phyloP scores from a whole-genome alignment of 2,113 vertebrate genomes.

The Pelecanoides urinatrix region DNA sequence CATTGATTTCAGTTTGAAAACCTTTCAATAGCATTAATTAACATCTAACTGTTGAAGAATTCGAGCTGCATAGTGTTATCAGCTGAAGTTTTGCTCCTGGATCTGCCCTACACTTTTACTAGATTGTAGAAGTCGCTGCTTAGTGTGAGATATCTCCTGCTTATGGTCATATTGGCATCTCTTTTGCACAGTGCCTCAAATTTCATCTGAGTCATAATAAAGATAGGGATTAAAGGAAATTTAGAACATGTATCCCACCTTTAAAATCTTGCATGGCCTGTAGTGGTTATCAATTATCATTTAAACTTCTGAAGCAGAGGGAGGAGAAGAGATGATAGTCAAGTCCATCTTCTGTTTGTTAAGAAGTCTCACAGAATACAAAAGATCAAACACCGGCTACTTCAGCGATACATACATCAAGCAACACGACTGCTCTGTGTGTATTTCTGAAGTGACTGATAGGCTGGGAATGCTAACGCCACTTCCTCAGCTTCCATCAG shows the following conservation, averaged over 20 bases:
- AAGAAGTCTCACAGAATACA: background rate
- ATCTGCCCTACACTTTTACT: background rate
- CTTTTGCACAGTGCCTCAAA: background rate
- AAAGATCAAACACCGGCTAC: background rate
- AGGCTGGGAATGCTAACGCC: background rate
- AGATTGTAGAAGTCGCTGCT: background rate
- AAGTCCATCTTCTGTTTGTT: background rate
- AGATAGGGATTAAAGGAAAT: background rate
- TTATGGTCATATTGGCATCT: background rate
- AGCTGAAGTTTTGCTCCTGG: background rate
- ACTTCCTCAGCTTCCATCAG: background rate
- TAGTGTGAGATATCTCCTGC: background rate
- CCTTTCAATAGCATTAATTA: background rate
- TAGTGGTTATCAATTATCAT: background rate
- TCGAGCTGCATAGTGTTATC: background rate
- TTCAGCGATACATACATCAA: background rate
- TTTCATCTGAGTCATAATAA: background rate
- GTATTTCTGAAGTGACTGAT: background rate
- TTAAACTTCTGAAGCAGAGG: background rate
- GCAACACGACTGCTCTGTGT: background rate
- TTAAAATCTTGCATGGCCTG: background rate
- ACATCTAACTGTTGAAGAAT: background rate
- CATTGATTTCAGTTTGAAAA: slow-evolving; percentile 51
- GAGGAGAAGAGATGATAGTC: background rate
- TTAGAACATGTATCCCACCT: background rate